Evolutionary conservation across 2,113 vertebrate genomes (phyloP), one percentile per base, ranked within the genome.

Genomic region (Phodopus roborovskii): DNA sequence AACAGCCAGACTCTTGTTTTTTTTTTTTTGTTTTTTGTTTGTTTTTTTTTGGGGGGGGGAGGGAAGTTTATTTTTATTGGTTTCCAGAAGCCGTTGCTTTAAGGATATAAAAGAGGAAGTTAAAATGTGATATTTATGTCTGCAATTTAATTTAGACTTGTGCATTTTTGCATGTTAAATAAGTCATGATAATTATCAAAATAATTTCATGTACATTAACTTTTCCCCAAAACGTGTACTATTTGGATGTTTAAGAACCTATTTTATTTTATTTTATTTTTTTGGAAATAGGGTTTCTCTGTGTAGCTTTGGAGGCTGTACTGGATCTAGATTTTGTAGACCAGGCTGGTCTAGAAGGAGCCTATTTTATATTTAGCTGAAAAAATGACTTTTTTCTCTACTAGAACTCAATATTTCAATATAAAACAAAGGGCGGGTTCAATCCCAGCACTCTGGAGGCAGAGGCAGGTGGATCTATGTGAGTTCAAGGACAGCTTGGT

Each of bases 41-140:
- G 45, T 45, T 45, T 45, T 45, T 45, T 45, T 45, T 45, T 3
- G 45, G 45, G 45, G 5, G 60, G 19, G 62, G 62, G 24, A 28
- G 45, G 0, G 45, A 74, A 45, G 13, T 74, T 73, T 77, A 48
- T 50, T 50, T 50, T 78, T 28, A 53, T 15, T 62, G 91, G 74
- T 75, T 94, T 42, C 62, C 94, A 94, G 92, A 97, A 95, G 96
- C 94, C 28, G 74, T 89, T 94, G 79, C 90, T 96, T 92, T 96
- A 89, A 94, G 81, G 71, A 91, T 85, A 94, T 92, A 98, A 97
- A 97, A 97, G 12, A 92, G 92, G 64, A 95, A 96, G 71, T 93
- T 96, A 96, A 97, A 98, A 93, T 74, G 79, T 0, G 0, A 93
- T 92, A 64, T 30, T 94, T 95, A 39, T 50, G 28, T 94, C 91